Conservation (phyloP, 2,797 vertebrate genomes). For the Acridotheres tristis region DNA sequence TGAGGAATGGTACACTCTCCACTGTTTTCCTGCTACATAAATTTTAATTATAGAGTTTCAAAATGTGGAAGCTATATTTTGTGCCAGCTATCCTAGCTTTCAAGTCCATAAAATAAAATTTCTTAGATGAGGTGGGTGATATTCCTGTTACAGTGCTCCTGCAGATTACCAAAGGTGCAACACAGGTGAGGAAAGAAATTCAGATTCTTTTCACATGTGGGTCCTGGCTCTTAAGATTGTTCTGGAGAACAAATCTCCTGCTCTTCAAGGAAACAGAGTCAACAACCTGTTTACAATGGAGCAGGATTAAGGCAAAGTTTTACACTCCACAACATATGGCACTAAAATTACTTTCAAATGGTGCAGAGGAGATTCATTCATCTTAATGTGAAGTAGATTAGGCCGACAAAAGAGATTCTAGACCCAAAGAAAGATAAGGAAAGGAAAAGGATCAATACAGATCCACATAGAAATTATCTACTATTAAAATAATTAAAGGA, state of each 20-base stretch:
- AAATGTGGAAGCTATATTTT: neutral
- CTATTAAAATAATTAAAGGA: neutral
- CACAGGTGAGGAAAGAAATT: neutral
- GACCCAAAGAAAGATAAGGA: neutral
- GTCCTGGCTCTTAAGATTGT: neutral
- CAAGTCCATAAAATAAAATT: neutral
- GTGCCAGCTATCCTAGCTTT: neutral
- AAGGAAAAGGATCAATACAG: neutral
- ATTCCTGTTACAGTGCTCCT: neutral
- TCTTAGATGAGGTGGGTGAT: neutral
- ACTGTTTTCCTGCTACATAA: neutral
- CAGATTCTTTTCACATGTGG: neutral
- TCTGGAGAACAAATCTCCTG: neutral
- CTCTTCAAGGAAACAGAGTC: neutral
- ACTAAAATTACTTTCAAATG: neutral
- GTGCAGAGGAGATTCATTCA: neutral
- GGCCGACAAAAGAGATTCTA: neutral
- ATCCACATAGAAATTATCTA: accelerated
- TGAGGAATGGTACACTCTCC: neutral
- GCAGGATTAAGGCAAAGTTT: neutral
- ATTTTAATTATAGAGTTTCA: neutral
- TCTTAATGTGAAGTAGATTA: neutral
- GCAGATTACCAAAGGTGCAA: neutral
- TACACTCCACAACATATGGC: neutral
- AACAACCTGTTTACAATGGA: neutral